Evolutionary conservation across 2,888 invertebrate species (phyloP).

Genomic region (Lycaena phlaeas): DNA sequence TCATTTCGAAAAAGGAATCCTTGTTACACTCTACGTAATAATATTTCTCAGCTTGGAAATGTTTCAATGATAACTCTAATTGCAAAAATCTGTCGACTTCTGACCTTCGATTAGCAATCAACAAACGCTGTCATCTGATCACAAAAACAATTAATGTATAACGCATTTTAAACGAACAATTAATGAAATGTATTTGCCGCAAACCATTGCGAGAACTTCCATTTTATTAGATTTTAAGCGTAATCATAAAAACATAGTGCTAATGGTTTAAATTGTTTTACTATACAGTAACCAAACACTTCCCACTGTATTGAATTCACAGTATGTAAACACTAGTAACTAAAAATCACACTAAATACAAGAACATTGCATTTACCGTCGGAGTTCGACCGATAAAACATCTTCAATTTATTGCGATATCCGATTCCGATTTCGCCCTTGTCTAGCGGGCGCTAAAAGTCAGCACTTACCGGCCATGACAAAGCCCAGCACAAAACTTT

Average conservation of each 20-base stretch:
- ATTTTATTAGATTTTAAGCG: slow-evolving; percentile 36
- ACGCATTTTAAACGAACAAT: slow-evolving; percentile 23
- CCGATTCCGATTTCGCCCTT: slow-evolving; percentile 73
- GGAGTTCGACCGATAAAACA: slow-evolving; percentile 74
- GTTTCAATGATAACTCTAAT: slow-evolving; percentile 20
- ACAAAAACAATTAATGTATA: slow-evolving; percentile 36
- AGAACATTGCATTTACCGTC: slow-evolving; percentile 74
- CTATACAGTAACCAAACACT: slow-evolving; percentile 59
- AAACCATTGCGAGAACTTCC: slow-evolving; percentile 49
- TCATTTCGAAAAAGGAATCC: slow-evolving; percentile 32
- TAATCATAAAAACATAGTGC: slow-evolving; percentile 40
- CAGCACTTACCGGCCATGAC: slow-evolving; percentile 88
- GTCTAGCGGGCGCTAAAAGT: slow-evolving; percentile 71
- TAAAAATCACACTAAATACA: slow-evolving; percentile 68
- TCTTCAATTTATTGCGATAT: slow-evolving; percentile 72
- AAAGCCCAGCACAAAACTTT: slow-evolving; percentile 75
- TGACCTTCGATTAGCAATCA: slow-evolving; percentile 38
- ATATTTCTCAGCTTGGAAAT: slow-evolving; percentile 18
- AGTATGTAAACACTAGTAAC: slow-evolving; percentile 61
- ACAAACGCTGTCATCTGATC: slow-evolving; percentile 49
- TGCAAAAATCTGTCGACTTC: slow-evolving; percentile 30
- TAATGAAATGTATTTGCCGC: slow-evolving; percentile 20
- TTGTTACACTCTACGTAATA: slow-evolving; percentile 19
- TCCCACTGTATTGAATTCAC: slow-evolving; percentile 45
- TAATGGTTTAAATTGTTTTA: slow-evolving; percentile 47